Evolutionary conservation across 1,140 invertebrate genomes (phyloP).

Genomic region (Rhizoglyphus robini): DNA sequence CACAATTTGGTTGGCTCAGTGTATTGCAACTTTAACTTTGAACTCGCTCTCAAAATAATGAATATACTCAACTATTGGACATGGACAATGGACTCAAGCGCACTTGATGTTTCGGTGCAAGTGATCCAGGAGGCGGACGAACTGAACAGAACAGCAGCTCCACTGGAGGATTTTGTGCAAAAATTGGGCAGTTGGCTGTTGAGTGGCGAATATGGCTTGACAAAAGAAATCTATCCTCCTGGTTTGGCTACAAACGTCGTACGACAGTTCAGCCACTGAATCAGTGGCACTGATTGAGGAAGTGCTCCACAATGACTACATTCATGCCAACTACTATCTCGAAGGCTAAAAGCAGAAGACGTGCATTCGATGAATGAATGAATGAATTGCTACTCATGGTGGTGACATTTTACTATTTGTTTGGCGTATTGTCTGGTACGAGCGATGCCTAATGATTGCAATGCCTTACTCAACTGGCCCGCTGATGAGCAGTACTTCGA

Average conservation of each 20-base stretch:
- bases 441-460: slow-evolving; percentile 59
- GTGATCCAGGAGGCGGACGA: slow-evolving; percentile 56
- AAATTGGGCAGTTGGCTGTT: no score
- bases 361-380: no score
- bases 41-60: slow-evolving; percentile 90
- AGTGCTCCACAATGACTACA: slow-evolving; percentile 73
- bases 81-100: slow-evolving; percentile 41
- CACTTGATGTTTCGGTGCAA: no score
- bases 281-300: slow-evolving; percentile 50
- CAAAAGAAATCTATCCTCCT: slow-evolving; percentile 38
- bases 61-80: slow-evolving; percentile 60
- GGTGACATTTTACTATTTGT: slow-evolving; percentile 75
- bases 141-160: no score
- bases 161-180: no score
- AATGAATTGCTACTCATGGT: slow-evolving; percentile 93
- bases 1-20: slow-evolving; percentile 98
- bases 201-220: slow-evolving; percentile 59
- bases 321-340: slow-evolving; percentile 95
- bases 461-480: slow-evolving; percentile 90
- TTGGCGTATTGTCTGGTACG: slow-evolving; percentile 82
- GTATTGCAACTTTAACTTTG: slow-evolving; percentile 74
- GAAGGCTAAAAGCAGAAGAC: slow-evolving; percentile 94
- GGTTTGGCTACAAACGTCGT: slow-evolving; percentile 11
- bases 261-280: slow-evolving; percentile 59
- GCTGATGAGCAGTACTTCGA: slow-evolving; percentile 50